These are phyloP conservation scores for Chrysomallon squamiferum DNA, from an alignment of 1,140 invertebrate species.

Conservation along the genomic window DNA sequence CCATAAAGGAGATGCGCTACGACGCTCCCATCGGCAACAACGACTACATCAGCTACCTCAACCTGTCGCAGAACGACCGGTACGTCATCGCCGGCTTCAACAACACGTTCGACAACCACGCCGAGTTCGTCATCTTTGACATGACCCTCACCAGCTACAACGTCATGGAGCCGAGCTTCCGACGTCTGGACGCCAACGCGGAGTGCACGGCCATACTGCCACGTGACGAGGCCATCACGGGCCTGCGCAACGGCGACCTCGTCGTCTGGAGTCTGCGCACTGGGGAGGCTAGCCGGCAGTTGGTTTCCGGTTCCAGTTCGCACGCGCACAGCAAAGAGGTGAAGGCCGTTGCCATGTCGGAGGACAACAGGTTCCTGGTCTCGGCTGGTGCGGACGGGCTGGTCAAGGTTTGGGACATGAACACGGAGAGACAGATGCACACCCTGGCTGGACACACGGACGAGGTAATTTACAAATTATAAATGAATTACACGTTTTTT, in stretches of 20 bases:
- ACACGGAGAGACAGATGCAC: constrained; percentile 50
- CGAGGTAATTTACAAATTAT: constrained; percentile 61
- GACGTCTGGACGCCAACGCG: constrained; percentile 57
- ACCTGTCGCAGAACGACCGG: constrained; percentile 53
- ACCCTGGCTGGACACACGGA: constrained; percentile 58
- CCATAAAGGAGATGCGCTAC: constrained; percentile 56
- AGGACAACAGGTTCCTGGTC: constrained; percentile 56
- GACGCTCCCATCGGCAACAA: constrained; percentile 58
- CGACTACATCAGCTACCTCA: constrained; percentile 57
- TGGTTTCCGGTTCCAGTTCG: constrained; percentile 39
- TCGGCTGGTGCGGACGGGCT: constrained; percentile 60
- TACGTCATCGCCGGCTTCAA: constrained; percentile 60
- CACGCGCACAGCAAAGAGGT: constrained; percentile 58
- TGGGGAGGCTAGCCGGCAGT: constrained; percentile 53
- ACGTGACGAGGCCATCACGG: constrained; percentile 61
- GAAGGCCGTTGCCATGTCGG: constrained; percentile 54
- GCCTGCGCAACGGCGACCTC: constrained; percentile 59
- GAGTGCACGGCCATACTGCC: constrained; percentile 59
- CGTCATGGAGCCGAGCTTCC: constrained; percentile 50
- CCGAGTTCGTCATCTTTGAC: constrained; percentile 62
- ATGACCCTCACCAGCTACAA: constrained; percentile 52
- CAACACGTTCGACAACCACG: constrained; percentile 59
- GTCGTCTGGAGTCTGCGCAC: constrained; percentile 60
- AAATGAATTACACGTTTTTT: too few species aligned
- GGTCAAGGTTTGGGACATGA: constrained; percentile 60